Evolutionary conservation across 37 sponge, comb jelly and placozoan genomes (phyloP).

Genomic region (Corticium candelabrum): DNA sequence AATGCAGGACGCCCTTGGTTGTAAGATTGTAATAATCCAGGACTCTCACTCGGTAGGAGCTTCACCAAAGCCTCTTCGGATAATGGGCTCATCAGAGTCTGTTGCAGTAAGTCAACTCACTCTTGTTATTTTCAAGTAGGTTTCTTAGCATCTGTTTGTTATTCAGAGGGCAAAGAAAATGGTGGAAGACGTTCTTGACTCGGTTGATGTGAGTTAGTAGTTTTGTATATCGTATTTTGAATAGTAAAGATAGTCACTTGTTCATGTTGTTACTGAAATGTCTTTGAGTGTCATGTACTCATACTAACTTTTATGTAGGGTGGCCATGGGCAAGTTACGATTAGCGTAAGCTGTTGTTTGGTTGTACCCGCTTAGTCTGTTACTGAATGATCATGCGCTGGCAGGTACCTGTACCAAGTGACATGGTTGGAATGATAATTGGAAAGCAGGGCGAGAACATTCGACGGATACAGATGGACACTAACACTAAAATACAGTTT

Average conservation of each 20-base stretch:
- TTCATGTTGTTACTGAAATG: no score
- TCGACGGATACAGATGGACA: conserved; percentile 72
- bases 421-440: conserved; percentile 80
- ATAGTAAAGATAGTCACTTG: no score
- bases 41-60: conserved; percentile 27
- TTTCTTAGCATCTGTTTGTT: not conserved
- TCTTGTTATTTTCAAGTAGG: not conserved
- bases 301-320: no score
- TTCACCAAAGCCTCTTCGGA: not conserved
- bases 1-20: conserved; percentile 79
- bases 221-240: no score
- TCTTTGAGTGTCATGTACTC: no score
- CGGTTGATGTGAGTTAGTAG: conserved; percentile 33
- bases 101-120: not conserved
- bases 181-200: conserved; percentile 58
- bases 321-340: no score
- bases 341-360: no score
- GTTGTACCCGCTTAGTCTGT: no score
- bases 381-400: not conserved
- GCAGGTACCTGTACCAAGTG: conserved; percentile 74
- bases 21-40: conserved; percentile 96
- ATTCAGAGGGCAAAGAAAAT: conserved; percentile 65
- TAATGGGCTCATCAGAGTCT: not conserved
- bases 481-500: conserved; percentile 76
- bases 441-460: conserved; percentile 87